phyloP scores from a whole-genome alignment of 2,888 invertebrate species.

The Campoplex nolae region DNA sequence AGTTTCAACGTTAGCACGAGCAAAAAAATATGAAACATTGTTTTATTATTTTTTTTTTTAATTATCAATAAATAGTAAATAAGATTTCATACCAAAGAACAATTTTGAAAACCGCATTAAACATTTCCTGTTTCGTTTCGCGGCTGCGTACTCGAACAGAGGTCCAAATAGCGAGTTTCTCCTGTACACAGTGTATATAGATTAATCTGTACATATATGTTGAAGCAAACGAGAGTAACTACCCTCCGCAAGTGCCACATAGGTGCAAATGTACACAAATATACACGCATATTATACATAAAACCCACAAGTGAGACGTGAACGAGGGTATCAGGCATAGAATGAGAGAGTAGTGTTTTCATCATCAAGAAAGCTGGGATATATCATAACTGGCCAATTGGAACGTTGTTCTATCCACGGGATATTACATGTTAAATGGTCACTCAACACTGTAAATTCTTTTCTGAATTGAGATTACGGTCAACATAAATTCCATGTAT shows the following conservation, averaged over 20 bases:
- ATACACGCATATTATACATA: neutral
- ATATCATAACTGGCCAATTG: conserved; percentile 57
- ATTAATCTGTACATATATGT: conserved; percentile 17
- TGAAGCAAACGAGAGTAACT: conserved; percentile 43
- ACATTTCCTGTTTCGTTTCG: neutral
- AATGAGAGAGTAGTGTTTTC: conserved; percentile 36
- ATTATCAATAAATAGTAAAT: neutral
- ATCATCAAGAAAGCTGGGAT: conserved; percentile 43
- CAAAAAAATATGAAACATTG: neutral
- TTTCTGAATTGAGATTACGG: neutral
- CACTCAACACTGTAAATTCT: neutral
- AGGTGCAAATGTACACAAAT: neutral
- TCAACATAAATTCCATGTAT: neutral
- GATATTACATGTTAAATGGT: neutral
- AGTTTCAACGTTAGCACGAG: neutral
- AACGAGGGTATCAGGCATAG: conserved; percentile 20
- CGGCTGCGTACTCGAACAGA: conserved; percentile 44
- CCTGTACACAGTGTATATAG: conserved; percentile 13
- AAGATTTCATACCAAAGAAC: neutral
- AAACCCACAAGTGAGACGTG: conserved; percentile 19
- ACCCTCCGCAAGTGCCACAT: conserved; percentile 26
- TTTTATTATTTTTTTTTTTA: neutral
- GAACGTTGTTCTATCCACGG: conserved; percentile 18
- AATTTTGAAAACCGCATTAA: neutral
- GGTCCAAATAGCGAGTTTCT: conserved; percentile 41